Evolutionary conservation across 2,797 vertebrate species (phyloP), one percentile per base, ranked within the genome.

Genomic region (Microtus agrestis): DNA sequence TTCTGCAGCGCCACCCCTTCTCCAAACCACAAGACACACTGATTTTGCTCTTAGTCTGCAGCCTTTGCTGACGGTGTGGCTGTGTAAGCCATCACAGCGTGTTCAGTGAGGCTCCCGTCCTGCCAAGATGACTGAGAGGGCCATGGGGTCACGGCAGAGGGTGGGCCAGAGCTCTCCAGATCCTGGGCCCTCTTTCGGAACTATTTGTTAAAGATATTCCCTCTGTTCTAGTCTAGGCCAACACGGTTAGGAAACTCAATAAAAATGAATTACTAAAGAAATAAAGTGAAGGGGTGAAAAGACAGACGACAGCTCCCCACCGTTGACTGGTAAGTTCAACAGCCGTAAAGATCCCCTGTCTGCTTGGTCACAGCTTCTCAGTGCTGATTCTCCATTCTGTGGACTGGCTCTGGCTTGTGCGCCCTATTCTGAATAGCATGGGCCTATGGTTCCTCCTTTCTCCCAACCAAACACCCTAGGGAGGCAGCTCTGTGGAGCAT

Each of bases 281-380:
- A 73, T 85, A 84, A 23, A 87, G 25, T 54, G 2, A 27, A 61
- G 37, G 61, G 48, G 76, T 59, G n/a, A 91, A 12, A 46, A 46
- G 11, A 82, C 34, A 56, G 51, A 69, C 21, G 65, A 46, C 27
- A 95, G 34, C 25, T 1, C 12, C 6, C 25, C 88, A 21, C 67
- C 87, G 65, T 94, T 74, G 31, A 89, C 93, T 43, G 61, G 65
- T 86, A 65, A 91, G 88, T 74, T 87, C 51, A 89, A 80, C 27
- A 80, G 89, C 51, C 65, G 56, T 69, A 80, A 61, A 87, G 56
- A 43, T 78, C 43, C 61, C 10, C 63, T 71, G 23, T 37, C 31
- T 48, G 37, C 73, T 77, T 27, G 86, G 61, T 91, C 23, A 76
- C 76, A 63, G 43, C 37, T 77, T 63, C 40, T 63, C 8, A 80